A percentile compares a stretch with the other conserved stretches of the same genome.
phyloP scores from a whole-genome alignment of 1,140 invertebrate species.

The Cydia strobilella region DNA sequence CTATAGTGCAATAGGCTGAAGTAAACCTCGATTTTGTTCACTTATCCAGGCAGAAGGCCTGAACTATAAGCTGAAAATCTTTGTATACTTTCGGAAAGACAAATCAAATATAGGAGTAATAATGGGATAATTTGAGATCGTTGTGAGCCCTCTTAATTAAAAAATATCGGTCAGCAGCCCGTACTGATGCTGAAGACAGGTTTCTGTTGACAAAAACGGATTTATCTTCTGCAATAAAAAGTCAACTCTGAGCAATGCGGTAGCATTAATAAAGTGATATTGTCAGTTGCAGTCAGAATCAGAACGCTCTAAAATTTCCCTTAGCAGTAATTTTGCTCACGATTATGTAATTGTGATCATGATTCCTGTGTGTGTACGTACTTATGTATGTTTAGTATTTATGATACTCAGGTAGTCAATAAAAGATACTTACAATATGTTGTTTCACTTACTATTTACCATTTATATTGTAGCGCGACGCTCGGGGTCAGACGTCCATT shows the following conservation, averaged over 20 bases:
- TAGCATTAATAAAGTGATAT: neutral
- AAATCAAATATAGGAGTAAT: neutral
- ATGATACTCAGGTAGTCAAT: conserved; percentile 22
- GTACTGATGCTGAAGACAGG: neutral
- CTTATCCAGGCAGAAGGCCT: too few relatives aligned
- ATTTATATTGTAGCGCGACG: neutral
- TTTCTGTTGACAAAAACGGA: neutral
- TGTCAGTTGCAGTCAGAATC: neutral
- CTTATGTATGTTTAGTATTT: conserved; percentile 26
- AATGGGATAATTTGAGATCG: neutral
- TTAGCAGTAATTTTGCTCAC: conserved; percentile 63
- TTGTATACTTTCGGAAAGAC: neutral
- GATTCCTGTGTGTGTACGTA: conserved; percentile 51
- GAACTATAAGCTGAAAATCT: neutral
- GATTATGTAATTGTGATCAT: conserved; percentile 65
- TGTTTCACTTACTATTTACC: conserved; percentile 13
- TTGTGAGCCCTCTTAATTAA: neutral
- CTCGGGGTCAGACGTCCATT: too few relatives aligned
- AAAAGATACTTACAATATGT: neutral
- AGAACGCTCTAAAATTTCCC: conserved; percentile 5
- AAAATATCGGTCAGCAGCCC: neutral
- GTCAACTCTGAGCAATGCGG: conserved; percentile 36
- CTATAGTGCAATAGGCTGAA: neutral
- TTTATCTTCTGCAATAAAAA: conserved; percentile 31
- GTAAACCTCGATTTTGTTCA: neutral